A percentile compares a stretch with the other conserved stretches of the same genome.
phyloP scores from a whole-genome alignment of 1,140 invertebrate species.

The Neuroterus valhalla region DNA sequence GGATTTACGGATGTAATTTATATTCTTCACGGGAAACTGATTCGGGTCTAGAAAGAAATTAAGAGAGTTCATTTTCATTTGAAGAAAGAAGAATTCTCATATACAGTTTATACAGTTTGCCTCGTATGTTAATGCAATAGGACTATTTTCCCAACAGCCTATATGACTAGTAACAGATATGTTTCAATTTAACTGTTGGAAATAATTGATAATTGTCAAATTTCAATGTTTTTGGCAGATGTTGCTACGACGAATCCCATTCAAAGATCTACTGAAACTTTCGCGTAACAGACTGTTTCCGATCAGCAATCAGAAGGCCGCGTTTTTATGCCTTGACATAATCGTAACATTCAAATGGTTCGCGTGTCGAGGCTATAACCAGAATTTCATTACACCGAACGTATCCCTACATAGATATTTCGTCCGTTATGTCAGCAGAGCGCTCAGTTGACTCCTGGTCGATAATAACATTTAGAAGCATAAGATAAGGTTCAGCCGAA shows the following conservation, averaged over 20 bases:
- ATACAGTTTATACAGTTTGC: no score
- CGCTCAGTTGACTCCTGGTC: background rate
- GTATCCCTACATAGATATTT: constrained; percentile 45
- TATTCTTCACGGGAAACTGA: no score
- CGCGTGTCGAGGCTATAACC: constrained; percentile 61
- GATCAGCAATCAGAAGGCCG: constrained; percentile 1
- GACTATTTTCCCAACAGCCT: no score
- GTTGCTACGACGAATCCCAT: background rate
- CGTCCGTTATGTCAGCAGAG: constrained; percentile 37
- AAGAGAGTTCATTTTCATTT: no score
- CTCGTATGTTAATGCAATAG: no score
- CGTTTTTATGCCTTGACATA: constrained; percentile 65
- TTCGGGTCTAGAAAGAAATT: no score
- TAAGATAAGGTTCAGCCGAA: background rate
- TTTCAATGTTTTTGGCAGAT: background rate
- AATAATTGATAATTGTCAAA: background rate
- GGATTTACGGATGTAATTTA: no score
- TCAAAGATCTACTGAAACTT: background rate
- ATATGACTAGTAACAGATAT: background rate
- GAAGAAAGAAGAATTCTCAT: no score
- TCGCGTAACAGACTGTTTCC: background rate
- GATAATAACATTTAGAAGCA: background rate
- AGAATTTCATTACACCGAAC: constrained; percentile 50
- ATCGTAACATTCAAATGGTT: constrained; percentile 64
- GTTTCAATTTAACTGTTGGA: background rate